Percentiles rank a stretch among this genome's conserved stretches.
Evolutionary conservation across 2,113 vertebrate species (phyloP).

Genomic region (Rhineura floridana): DNA sequence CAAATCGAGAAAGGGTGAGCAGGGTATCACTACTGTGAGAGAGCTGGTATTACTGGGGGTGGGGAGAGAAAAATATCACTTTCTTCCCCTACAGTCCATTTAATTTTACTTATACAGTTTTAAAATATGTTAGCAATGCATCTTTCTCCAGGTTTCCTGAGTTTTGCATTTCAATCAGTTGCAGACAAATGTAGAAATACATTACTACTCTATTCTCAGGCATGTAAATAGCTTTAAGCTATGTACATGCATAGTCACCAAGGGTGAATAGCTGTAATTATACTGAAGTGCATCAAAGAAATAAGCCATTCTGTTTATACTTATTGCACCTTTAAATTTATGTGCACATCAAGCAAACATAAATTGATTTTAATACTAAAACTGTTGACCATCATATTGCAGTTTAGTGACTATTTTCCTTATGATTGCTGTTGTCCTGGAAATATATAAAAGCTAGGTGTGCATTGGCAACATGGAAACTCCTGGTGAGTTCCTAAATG

Average conservation of each 20-base stretch:
- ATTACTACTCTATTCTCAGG: slow-evolving; percentile 79
- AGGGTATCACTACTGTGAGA: slow-evolving; percentile 36
- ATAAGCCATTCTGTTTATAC: slow-evolving; percentile 87
- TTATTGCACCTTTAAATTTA: slow-evolving; percentile 90
- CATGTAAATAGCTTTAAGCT: slow-evolving; percentile 88
- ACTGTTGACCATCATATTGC: slow-evolving; percentile 62
- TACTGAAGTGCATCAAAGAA: slow-evolving; percentile 87
- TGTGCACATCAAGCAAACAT: slow-evolving; percentile 88
- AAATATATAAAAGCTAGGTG: slow-evolving; percentile 48
- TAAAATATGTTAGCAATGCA: slow-evolving; percentile 61
- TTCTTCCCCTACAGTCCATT: slow-evolving; percentile 3
- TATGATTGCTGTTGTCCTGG: slow-evolving; percentile 32
- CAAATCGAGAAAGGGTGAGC: slow-evolving; percentile 32
- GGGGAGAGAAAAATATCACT: slow-evolving; percentile 62
- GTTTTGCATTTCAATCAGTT: slow-evolving; percentile 76
- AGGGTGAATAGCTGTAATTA: slow-evolving; percentile 97
- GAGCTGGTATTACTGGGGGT: slow-evolving; percentile 41
- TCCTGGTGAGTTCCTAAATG: slow-evolving; percentile 37
- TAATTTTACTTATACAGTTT: slow-evolving; percentile 71
- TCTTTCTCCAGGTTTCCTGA: slow-evolving; percentile 65
- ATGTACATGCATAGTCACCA: slow-evolving; percentile 83
- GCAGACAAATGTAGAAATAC: slow-evolving; percentile 75
- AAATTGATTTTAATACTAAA: slow-evolving; percentile 77
- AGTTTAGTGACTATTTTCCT: slow-evolving; percentile 66
- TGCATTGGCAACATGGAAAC: slow-evolving; percentile 36